These are phyloP conservation scores for Temnothorax nylanderi DNA, from an alignment of 1,140 invertebrate species.

Conservation along the genomic window DNA sequence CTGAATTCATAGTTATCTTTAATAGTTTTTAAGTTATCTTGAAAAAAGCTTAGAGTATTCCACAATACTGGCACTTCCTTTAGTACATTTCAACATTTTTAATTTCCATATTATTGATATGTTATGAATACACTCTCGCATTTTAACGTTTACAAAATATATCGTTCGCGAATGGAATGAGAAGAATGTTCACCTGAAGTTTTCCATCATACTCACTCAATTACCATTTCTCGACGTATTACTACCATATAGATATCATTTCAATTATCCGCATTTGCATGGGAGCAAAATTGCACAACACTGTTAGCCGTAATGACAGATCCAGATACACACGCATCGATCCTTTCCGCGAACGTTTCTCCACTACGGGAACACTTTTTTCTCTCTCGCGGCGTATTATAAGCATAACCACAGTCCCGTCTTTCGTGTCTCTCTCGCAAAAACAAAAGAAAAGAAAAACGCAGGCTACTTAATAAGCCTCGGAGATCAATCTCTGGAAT, in stretches of 20 bases:
- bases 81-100: background rate
- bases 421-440: background rate
- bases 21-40: no score
- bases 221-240: slow-evolving; percentile 13
- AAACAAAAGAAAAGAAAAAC: background rate
- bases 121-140: background rate
- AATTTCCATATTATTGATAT: background rate
- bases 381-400: slow-evolving; percentile 21
- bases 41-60: no score
- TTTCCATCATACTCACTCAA: slow-evolving; percentile 12
- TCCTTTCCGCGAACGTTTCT: slow-evolving; percentile 37
- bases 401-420: background rate
- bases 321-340: slow-evolving; percentile 41
- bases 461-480: slow-evolving; percentile 25
- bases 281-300: slow-evolving; percentile 35
- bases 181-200: background rate
- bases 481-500: slow-evolving; percentile 32
- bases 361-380: background rate
- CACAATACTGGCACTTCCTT: no score
- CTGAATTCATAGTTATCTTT: no score
- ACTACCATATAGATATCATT: slow-evolving; percentile 18
- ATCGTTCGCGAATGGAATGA: background rate
- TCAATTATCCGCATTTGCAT: slow-evolving; percentile 27
- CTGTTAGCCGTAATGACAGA: slow-evolving; percentile 41
- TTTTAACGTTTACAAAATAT: background rate